These are phyloP conservation scores for Heteronetta atricapilla DNA, from an alignment of 2,113 vertebrate genomes.

Conservation along the genomic window DNA sequence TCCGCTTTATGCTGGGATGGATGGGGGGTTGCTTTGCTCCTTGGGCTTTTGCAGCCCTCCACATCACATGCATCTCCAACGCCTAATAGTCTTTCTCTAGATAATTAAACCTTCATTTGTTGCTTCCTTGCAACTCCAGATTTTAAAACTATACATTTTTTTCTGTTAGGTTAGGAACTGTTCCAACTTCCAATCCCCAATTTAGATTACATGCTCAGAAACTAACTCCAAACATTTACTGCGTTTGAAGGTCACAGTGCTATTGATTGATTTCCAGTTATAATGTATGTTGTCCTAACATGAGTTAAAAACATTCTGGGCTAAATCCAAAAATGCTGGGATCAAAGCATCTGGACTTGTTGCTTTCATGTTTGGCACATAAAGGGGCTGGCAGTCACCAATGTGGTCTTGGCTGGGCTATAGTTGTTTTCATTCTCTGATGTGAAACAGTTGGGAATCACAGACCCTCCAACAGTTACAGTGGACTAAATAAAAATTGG, in stretches of 20 bases:
- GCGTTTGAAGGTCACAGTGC: constrained; percentile 82
- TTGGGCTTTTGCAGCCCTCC: constrained; percentile 11
- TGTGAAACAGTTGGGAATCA: constrained; percentile 88
- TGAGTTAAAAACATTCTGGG: constrained; percentile 80
- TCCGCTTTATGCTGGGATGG: not conserved
- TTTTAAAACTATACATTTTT: constrained; percentile 72
- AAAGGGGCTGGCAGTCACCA: constrained; percentile 86
- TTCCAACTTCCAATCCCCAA: constrained; percentile 84
- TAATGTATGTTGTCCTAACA: constrained; percentile 87
- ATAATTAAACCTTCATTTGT: constrained; percentile 77
- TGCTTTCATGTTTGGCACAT: constrained; percentile 88
- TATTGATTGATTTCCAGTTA: constrained; percentile 89
- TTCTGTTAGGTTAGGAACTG: constrained; percentile 76
- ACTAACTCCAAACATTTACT: constrained; percentile 84
- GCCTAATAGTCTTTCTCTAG: constrained; percentile 29
- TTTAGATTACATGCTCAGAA: constrained; percentile 83
- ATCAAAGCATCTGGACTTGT: constrained; percentile 87
- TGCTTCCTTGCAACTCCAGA: constrained; percentile 78
- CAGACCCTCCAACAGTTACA: constrained; percentile 82
- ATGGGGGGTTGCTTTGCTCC: not conserved
- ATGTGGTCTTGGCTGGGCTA: constrained; percentile 85
- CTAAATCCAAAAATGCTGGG: constrained; percentile 83
- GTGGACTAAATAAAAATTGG: constrained; percentile 87
- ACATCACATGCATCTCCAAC: constrained; percentile 45
- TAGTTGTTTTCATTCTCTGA: constrained; percentile 86